Percentiles rank a stretch among this genome's conserved stretches.
These are phyloP conservation scores for Lethenteron camtschaticum DNA, from an alignment of 2,113 vertebrate species.

Conservation along the genomic window DNA sequence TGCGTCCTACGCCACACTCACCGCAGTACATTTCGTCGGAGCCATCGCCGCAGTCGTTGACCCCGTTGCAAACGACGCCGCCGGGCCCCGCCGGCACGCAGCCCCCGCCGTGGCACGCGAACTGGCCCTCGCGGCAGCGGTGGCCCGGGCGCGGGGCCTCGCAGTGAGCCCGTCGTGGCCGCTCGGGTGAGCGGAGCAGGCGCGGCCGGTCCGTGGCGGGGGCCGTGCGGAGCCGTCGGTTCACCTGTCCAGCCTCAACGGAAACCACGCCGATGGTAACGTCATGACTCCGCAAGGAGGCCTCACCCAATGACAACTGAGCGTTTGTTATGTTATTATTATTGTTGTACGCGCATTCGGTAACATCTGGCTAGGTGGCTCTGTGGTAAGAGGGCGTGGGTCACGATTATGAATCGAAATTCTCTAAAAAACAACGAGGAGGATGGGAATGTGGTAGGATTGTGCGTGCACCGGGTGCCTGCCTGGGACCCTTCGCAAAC, in stretches of 20 bases:
- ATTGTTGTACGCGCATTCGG: no score
- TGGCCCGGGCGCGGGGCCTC: conserved; percentile 7
- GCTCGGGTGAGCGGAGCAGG: not conserved
- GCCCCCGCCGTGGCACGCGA: conserved; percentile 25
- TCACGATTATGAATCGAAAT: no score
- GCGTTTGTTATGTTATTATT: no score
- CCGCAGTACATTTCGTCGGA: conserved; percentile 35
- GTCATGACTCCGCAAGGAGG: no score
- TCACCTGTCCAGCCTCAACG: not conserved
- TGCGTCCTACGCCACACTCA: conserved; percentile 12
- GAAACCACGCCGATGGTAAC: no score
- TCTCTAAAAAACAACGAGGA: no score
- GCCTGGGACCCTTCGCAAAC: no score
- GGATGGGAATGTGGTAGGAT: no score
- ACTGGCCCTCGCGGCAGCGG: conserved; percentile 22
- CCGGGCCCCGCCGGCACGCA: conserved; percentile 25
- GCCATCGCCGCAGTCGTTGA: conserved; percentile 34
- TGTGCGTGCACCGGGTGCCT: no score
- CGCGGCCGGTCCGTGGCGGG: conserved; percentile 4
- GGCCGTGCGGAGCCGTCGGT: not conserved
- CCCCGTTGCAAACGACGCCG: conserved; percentile 29
- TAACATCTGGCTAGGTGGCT: no score
- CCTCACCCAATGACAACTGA: no score
- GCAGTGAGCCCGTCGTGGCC: not conserved
- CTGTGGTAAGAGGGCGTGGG: no score